Percentiles rank a stretch among this genome's conserved stretches.
Evolutionary conservation across 1,140 invertebrate species (phyloP).

Genomic region (Macrobrachium nipponense): DNA sequence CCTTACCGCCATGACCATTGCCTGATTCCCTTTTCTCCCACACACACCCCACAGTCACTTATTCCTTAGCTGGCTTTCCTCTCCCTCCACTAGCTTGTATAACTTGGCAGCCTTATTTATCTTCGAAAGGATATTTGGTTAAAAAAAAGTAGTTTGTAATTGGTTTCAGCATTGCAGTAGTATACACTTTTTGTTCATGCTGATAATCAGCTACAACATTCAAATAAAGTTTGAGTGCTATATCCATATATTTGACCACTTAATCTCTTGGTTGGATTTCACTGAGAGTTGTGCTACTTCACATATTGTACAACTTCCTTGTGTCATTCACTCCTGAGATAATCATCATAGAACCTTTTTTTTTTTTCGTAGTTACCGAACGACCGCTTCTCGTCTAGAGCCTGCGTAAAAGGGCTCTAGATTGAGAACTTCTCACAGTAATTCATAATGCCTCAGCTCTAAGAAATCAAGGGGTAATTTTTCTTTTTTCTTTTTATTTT

Average conservation of each 20-base stretch:
- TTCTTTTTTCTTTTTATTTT: constrained; percentile 41
- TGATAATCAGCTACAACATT: too few species aligned
- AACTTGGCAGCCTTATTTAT: background rate
- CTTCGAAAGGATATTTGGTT: too few species aligned
- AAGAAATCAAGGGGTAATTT: constrained; percentile 40
- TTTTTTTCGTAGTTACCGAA: background rate
- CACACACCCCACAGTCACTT: constrained; percentile 30
- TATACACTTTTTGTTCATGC: too few species aligned
- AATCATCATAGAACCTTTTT: background rate
- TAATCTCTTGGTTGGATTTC: background rate
- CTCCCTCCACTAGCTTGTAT: background rate
- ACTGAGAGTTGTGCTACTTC: constrained; percentile 4
- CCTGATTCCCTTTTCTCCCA: constrained; percentile 37
- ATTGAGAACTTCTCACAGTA: constrained; percentile 52
- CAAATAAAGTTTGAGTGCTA: too few species aligned
- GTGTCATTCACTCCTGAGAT: constrained; percentile 11
- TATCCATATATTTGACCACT: too few species aligned
- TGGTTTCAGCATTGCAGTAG: too few species aligned
- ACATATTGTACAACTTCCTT: background rate
- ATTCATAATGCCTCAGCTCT: constrained; percentile 38
- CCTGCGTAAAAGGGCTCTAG: constrained; percentile 52
- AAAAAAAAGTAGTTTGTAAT: too few species aligned
- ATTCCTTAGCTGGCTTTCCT: constrained; percentile 37
- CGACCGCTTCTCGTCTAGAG: constrained; percentile 56
- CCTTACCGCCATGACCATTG: constrained; percentile 40